Evolutionary conservation across 1,140 invertebrate species (phyloP).

Genomic region (Acromyrmex echinatior): DNA sequence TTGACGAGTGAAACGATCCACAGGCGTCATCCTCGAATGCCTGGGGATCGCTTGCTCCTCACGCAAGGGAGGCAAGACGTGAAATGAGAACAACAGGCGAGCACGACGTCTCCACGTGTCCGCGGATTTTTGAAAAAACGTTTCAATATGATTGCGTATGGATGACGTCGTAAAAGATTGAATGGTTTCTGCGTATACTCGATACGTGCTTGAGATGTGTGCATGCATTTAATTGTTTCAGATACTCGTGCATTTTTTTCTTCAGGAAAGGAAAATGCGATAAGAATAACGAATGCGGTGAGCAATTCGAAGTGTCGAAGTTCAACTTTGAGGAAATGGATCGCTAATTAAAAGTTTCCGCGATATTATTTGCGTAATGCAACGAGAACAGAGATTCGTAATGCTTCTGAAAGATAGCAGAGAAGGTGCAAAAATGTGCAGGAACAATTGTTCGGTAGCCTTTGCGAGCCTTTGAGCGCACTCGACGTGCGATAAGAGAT

Average conservation of each 20-base stretch:
- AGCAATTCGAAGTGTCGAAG: constrained; percentile 34
- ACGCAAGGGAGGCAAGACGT: constrained; percentile 33
- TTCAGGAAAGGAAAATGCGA: background rate
- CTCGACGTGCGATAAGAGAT: constrained; percentile 6
- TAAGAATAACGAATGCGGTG: background rate
- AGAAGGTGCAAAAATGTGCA: constrained; percentile 33
- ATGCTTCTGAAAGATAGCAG: constrained; percentile 38
- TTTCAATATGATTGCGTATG: constrained; percentile 29
- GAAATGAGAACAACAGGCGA: constrained; percentile 36
- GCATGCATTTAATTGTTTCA: background rate
- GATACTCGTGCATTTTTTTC: background rate
- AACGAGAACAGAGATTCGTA: constrained; percentile 1
- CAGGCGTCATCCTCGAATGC: constrained; percentile 31
- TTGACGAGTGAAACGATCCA: constrained; percentile 65
- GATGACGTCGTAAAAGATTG: constrained; percentile 48
- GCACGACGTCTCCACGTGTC: constrained; percentile 42
- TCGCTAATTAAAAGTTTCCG: background rate
- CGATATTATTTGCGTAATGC: background rate
- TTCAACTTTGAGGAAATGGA: constrained; percentile 18
- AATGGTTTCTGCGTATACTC: background rate
- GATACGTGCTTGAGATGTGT: background rate
- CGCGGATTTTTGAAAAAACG: constrained; percentile 10
- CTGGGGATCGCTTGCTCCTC: constrained; percentile 33
- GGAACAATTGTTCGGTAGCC: constrained; percentile 5
- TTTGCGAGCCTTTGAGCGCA: constrained; percentile 18